These are phyloP conservation scores for Peucedramus taeniatus DNA, from an alignment of 2,113 vertebrate genomes.

Conservation along the genomic window DNA sequence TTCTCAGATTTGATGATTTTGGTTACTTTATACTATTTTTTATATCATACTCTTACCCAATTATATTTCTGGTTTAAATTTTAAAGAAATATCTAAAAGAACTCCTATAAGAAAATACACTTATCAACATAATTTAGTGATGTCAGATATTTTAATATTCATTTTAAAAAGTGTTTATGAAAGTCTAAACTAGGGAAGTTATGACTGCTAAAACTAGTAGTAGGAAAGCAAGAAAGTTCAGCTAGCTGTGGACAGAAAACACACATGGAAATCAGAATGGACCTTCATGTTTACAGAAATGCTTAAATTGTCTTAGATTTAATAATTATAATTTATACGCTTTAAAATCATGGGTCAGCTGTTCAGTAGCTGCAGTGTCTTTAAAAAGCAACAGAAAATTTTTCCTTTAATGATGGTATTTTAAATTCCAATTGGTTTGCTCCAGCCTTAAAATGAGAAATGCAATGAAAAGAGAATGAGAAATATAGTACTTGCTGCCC, in stretches of 20 bases:
- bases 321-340: conserved; percentile 13
- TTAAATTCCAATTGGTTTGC: not conserved
- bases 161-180: not conserved
- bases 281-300: conserved; percentile 2
- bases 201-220: not conserved
- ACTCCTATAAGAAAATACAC: not conserved
- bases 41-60: not conserved
- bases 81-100: not conserved
- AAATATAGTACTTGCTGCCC: not conserved
- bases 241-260: not conserved
- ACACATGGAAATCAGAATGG: not conserved
- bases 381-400: not conserved
- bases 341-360: conserved; percentile 1
- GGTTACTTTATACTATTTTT: not conserved
- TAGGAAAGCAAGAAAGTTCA: not conserved
- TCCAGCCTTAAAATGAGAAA: not conserved
- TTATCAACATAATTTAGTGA: not conserved
- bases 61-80: not conserved
- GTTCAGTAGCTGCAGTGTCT: not conserved
- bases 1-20: not conserved
- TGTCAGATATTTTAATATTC: not conserved
- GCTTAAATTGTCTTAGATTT: not conserved
- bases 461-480: not conserved
- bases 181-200: not conserved
- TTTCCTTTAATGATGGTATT: not conserved